Evolutionary conservation across 2,888 invertebrate species (phyloP), one percentile per base, ranked within the genome.

Genomic region (Drosophila tripunctata): DNA sequence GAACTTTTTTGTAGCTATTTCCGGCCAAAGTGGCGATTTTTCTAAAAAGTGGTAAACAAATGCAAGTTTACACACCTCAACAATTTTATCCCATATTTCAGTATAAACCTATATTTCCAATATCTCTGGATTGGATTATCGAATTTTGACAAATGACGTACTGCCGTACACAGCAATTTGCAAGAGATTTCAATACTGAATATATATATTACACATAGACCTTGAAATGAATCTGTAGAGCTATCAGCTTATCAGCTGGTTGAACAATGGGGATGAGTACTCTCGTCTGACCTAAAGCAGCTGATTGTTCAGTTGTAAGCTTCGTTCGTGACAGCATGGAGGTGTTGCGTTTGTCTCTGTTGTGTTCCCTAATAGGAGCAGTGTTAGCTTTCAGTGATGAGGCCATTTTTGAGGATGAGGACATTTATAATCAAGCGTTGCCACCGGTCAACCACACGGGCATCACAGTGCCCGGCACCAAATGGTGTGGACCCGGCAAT

Each of bases 401-500:
- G 38, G 89, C 91, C 4, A 89, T 91, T 36, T 91, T 91, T 38
- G 91, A 91, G 61, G 91, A 91, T 19, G 91, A 91, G 57, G 91
- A 91, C 40, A 91, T 91, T 27, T 91, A 90, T 58, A 88, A 81
- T 33, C 81, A 83, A 47, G 90, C 89, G 0, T 52, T 90, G 43
- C 90, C 90, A 1, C 82, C 89, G 4, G 68, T 84, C n/a, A 70
- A 80, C 0, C 72, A 79, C 7, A 82, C 87, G 0, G 90, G 90
- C 2, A 76, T 90, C 17, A 91, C 90, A 2, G 87, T 77, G 10
- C 91, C 97, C 0, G 97, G 97, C 7, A 97, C 97, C 0, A 96
- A 96, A 89, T 98, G 98, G 97, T 98, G 98, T 91, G 98, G 98
- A 14, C 95, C 96, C 75, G 97, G 97, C 1, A 95, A 94, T 89